Evolutionary conservation across 2,797 vertebrate genomes (phyloP), one percentile per base, ranked within the genome.

Genomic region (Anguilla anguilla): DNA sequence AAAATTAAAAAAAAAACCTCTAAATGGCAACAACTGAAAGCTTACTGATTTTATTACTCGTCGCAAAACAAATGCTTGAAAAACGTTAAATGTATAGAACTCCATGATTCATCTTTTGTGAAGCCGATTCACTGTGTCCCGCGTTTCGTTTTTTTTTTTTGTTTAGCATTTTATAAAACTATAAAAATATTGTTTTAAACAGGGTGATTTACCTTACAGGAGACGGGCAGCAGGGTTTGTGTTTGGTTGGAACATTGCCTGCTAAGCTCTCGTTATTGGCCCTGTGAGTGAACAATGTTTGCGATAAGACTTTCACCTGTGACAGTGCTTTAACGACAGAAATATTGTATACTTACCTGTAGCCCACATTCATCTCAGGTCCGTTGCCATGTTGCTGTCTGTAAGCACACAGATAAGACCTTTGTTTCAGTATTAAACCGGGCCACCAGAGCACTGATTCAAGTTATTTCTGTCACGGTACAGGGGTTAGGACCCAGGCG

Each of bases 181-280:
- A 25, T 6, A 25, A 59, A 59, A 64, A 25, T 69, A 1, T 28
- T 69, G 11, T 69, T 69, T 69, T 28, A n/a, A 69, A 69, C 28
- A 35, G 28, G 13, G 3, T 2, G 25, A 35, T 51, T 46, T 91
- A 94, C 94, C 92, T 93, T 90, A 93, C 92, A 2, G 93, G 94
- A 28, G 93, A 93, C 0, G 94, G 93, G 39, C 90, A 88, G 89
- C 69, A 91, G 86, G 92, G 87, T 61, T 95, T 95, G 25, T 72
- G 85, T 51, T 46, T 0, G 39, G 83, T 91, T 83, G 88, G 82
- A 55, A 86, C 28, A 0, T 25, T 83, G 49, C 31, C 22, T 55
- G 86, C 86, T 69, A 74, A 69, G 39, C 49, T 35, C 3, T 35
- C 43, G 5, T 92, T 87, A 84, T 88, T 90, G 13, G 86, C 2